Conservation (phyloP, 2,797 vertebrate species). For the Tapera naevia region DNA sequence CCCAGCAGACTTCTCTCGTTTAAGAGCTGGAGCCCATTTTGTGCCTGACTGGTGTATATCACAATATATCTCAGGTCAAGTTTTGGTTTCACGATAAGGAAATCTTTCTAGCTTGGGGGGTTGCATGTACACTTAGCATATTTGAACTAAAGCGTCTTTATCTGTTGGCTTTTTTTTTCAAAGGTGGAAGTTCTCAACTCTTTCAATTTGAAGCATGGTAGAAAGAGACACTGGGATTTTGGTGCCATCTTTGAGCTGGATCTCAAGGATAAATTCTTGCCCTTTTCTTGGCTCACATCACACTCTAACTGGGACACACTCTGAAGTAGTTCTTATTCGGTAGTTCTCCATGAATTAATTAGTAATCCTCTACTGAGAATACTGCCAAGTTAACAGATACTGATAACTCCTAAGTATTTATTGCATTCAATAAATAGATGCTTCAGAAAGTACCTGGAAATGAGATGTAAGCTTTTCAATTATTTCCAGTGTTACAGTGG, state of each 20-base stretch:
- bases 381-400: background rate
- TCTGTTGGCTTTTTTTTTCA: background rate
- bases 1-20: background rate
- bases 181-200: background rate
- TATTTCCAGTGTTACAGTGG: background rate
- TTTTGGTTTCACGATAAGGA: constrained; percentile 30
- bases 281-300: background rate
- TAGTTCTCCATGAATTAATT: constrained; percentile 39
- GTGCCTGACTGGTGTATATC: background rate
- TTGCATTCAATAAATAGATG: constrained; percentile 20
- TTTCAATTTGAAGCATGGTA: background rate
- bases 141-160: constrained; percentile 35
- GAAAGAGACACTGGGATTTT: background rate
- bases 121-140: constrained; percentile 19
- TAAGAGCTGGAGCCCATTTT: background rate
- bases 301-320: background rate
- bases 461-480: background rate
- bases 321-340: background rate
- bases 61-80: constrained; percentile 20
- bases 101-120: constrained; percentile 21
- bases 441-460: constrained; percentile 17
- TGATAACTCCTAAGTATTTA: constrained; percentile 33
- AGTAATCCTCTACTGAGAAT: constrained; percentile 1
- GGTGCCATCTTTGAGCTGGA: background rate
- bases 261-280: constrained; percentile 42